These are phyloP conservation scores for Aphidoletes aphidimyza DNA, from an alignment of 2,888 invertebrate species.

Conservation along the genomic window DNA sequence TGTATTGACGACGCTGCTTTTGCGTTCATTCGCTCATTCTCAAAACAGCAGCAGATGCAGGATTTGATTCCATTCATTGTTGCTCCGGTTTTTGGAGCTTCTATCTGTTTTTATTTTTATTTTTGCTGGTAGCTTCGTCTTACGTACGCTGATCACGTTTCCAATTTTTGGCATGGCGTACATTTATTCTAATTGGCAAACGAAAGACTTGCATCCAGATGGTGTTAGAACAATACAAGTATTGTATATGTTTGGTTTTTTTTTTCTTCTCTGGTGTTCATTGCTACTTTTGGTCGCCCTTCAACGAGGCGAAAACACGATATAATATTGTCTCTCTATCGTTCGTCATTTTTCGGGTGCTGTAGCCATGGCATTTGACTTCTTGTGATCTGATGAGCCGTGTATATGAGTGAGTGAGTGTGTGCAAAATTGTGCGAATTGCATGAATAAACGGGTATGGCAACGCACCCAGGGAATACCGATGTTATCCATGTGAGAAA, in stretches of 20 bases:
- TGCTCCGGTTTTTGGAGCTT: not conserved
- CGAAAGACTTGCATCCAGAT: constrained; percentile 38
- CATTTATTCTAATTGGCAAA: constrained; percentile 51
- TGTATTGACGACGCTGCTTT: not conserved
- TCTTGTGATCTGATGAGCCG: constrained; percentile 3
- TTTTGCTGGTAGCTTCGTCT: not conserved
- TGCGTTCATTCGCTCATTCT: too few relatives aligned
- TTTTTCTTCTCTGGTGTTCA: too few relatives aligned
- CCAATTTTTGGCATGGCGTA: constrained; percentile 39
- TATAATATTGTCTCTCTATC: not conserved
- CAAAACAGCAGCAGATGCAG: too few relatives aligned
- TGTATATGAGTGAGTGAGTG: not conserved
- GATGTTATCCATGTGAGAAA: constrained; percentile 24
- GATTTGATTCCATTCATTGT: not conserved
- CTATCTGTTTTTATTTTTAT: not conserved
- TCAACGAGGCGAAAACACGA: not conserved
- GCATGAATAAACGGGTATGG: constrained; percentile 7
- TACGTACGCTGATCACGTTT: constrained; percentile 51
- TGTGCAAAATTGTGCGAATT: constrained; percentile 41
- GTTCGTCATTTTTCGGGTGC: not conserved
- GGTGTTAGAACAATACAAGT: not conserved
- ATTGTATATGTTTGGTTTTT: not conserved
- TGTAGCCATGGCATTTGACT: not conserved
- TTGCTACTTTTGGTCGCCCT: too few relatives aligned
- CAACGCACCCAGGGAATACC: not conserved